These are phyloP conservation scores for Caenorhabditis uteleia DNA, from an alignment of 2,888 invertebrate genomes.

Conservation along the genomic window DNA sequence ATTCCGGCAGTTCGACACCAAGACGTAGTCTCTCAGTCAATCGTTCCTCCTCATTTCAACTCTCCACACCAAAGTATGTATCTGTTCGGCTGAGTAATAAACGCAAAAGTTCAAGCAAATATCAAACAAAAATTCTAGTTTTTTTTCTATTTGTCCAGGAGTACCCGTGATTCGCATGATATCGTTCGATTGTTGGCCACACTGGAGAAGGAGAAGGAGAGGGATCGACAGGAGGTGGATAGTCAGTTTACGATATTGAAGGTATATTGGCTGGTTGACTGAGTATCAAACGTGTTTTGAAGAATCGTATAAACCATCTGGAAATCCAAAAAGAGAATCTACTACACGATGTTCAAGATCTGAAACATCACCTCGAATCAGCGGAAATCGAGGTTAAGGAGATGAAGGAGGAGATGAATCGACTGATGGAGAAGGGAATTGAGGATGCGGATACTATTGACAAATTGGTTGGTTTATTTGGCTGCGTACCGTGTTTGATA, in stretches of 20 bases:
- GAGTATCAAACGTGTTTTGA: neutral
- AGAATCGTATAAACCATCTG: slow-evolving; percentile 35
- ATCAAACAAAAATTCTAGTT: neutral
- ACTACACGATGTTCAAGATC: slow-evolving; percentile 10
- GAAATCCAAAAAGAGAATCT: slow-evolving; percentile 29
- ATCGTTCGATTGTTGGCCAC: slow-evolving; percentile 45
- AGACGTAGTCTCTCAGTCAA: slow-evolving; percentile 21
- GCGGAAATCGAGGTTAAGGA: slow-evolving; percentile 21
- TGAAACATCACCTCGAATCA: slow-evolving; percentile 18
- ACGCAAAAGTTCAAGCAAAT: too few relatives aligned
- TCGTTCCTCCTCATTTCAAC: slow-evolving; percentile 28
- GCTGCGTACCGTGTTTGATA: too few relatives aligned
- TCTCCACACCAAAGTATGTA: slow-evolving; percentile 27
- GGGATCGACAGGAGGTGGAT: slow-evolving; percentile 46
- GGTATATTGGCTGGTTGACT: slow-evolving; percentile 11
- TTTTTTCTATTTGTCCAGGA: slow-evolving; percentile 14
- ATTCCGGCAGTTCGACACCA: slow-evolving; percentile 7
- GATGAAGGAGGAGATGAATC: slow-evolving; percentile 24
- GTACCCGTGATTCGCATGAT: slow-evolving; percentile 43
- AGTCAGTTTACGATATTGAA: slow-evolving; percentile 48
- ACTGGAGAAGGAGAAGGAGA: slow-evolving; percentile 46
- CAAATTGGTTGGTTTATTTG: slow-evolving; percentile 24
- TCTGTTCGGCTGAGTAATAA: neutral
- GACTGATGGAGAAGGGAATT: slow-evolving; percentile 29
- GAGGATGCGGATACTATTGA: slow-evolving; percentile 21